Base-by-base conservation (phyloP, 2,113 vertebrate species). In the Anas platyrhynchos region DNA sequence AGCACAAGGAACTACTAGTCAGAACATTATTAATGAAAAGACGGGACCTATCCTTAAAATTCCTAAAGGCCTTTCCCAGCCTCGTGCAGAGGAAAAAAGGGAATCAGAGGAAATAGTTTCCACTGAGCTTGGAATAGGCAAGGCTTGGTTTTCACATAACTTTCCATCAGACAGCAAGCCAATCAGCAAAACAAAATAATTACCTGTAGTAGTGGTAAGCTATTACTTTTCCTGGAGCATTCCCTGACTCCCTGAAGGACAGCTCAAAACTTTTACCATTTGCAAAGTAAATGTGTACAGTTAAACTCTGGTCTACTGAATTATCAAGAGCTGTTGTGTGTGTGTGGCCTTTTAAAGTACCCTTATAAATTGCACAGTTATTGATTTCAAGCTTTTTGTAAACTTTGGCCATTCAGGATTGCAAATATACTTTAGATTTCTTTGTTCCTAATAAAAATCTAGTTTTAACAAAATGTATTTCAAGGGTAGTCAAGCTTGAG, bases 201-300 rank as follows among this genome's bases (percentile, higher is more conserved):
- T 95, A 96, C 96, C 95, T 96, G 94, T 48, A 96, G 83, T 31
- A 95, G 76, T 81, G 92, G 95, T 86, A 96, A 94, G 90, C 88
- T 97, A 96, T 95, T 97, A 95, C 95, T 90, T 96, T 96, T 93
- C 88, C 90, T 96, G 94, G 92, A 93, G 93, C 90, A 93, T 86
- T 94, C 93, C 92, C 93, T 95, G 89, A 96, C 94, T 93, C 88
- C 95, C 95, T 91, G 68, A 95, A 94, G 95, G 83, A 95, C 83
- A 94, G 92, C 68, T 96, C 76, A 95, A 93, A 86, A 89, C 61
- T 94, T 91, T 89, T 74, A 89, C 65, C 43, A 38, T 81, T 96
- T 81, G 56, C 52, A 88, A 86, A 94, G 34, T 61, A 59, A 66
- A 75, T 79, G 75, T 63, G 9, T 55, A 38, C 25, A 90, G 48